These are phyloP conservation scores for Hypsibius dujardini DNA, from an alignment of 1,140 invertebrate species.

Conservation along the genomic window DNA sequence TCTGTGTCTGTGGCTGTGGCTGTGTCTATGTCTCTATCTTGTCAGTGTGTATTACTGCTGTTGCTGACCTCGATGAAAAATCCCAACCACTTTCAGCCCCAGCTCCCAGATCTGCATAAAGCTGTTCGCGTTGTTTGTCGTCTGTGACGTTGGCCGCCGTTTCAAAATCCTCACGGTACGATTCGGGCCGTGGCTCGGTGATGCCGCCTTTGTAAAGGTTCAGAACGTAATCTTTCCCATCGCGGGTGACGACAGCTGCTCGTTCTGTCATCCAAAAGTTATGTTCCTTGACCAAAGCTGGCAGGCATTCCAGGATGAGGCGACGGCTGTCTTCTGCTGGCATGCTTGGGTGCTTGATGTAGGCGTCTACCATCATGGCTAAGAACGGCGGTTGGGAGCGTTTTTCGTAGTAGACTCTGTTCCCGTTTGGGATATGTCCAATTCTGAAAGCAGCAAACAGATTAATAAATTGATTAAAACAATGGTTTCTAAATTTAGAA, in stretches of 20 bases:
- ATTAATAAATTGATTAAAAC: background rate
- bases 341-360: constrained; percentile 38
- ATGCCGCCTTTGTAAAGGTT: constrained; percentile 45
- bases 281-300: constrained; percentile 54
- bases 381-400: constrained; percentile 71
- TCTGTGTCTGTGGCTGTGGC: too few species aligned
- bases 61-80: constrained; percentile 51
- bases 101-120: constrained; percentile 63
- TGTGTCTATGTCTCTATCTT: too few species aligned
- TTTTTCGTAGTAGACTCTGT: constrained; percentile 62
- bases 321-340: constrained; percentile 51
- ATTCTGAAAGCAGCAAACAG: background rate
- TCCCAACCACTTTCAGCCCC: constrained; percentile 87
- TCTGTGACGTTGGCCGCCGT: background rate
- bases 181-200: constrained; percentile 63
- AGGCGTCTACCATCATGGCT: constrained; percentile 61
- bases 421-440: constrained; percentile 59
- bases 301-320: constrained; percentile 44
- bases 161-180: constrained; percentile 47
- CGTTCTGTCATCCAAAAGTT: constrained; percentile 39
- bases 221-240: constrained; percentile 42
- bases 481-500: constrained; percentile 44
- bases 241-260: constrained; percentile 29
- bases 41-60: too few species aligned
- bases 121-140: constrained; percentile 23